phyloP scores from a whole-genome alignment of 2,888 invertebrate genomes.

The Oconnorella tubifera region DNA sequence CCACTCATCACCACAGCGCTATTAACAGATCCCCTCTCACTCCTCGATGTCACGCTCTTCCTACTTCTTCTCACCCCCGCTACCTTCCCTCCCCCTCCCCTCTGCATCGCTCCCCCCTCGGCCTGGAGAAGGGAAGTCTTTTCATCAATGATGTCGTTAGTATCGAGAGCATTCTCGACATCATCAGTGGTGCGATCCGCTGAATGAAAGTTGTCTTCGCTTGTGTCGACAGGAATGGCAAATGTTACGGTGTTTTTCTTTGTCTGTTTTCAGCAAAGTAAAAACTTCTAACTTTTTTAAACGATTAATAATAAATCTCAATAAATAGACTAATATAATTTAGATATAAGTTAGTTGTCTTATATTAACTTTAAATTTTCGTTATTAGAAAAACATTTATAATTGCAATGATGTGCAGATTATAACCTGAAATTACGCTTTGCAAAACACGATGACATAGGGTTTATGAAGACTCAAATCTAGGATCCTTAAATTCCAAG shows the following conservation, averaged over 20 bases:
- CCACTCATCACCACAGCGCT: not conserved
- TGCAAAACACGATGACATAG: no score
- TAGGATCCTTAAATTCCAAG: no score
- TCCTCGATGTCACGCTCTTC: not conserved
- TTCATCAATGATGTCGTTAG: constrained; percentile 70
- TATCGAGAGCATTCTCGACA: constrained; percentile 41
- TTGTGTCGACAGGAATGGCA: constrained; percentile 61
- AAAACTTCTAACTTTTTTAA: not conserved
- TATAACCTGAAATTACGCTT: no score
- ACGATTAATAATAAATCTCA: not conserved
- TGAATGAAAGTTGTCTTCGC: not conserved
- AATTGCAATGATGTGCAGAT: no score
- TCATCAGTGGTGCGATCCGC: constrained; percentile 18
- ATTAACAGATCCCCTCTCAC: not conserved
- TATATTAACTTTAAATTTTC: no score
- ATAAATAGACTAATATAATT: no score
- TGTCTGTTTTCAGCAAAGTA: constrained; percentile 9
- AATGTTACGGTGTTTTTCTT: constrained; percentile 71
- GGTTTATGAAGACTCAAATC: no score
- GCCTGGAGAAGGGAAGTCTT: constrained; percentile 68
- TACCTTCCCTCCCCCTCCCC: constrained; percentile 7
- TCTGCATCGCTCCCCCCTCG: constrained; percentile 52
- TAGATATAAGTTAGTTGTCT: no score
- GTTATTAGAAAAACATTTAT: no score
- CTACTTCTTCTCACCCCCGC: not conserved